Percentiles rank a stretch among this genome's conserved stretches.
Evolutionary conservation across 2,797 vertebrate species (phyloP).

Genomic region (Acanthiza pusilla): DNA sequence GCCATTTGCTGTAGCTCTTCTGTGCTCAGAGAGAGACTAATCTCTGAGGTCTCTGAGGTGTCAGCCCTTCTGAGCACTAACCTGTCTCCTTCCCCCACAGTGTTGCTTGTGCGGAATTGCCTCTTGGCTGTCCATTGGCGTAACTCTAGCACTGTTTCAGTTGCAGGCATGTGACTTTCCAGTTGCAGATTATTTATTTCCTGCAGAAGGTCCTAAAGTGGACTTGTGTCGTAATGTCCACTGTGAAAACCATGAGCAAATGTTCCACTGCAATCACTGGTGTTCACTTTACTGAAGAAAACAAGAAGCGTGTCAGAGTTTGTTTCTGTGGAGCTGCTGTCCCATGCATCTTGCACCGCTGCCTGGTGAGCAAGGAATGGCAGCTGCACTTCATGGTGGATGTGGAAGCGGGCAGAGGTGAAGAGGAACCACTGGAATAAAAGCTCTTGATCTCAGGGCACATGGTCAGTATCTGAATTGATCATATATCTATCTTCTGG

Average conservation of each 20-base stretch:
- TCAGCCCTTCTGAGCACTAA: background rate
- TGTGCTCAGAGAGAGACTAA: background rate
- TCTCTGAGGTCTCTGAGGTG: background rate
- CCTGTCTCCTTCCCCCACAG: background rate
- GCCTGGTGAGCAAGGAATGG: fast-evolving
- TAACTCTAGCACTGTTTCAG: background rate
- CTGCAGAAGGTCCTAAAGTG: background rate
- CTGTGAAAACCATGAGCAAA: background rate
- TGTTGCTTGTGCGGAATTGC: background rate
- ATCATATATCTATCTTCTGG: background rate
- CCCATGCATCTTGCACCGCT: fast-evolving
- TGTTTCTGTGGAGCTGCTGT: background rate
- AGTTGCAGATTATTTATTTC: background rate
- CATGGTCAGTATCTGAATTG: background rate
- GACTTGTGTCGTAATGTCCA: background rate
- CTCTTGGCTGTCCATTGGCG: fast-evolving
- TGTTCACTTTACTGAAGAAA: background rate
- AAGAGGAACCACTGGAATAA: background rate
- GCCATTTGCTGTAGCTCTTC: background rate
- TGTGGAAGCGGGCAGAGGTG: background rate
- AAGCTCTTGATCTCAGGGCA: background rate
- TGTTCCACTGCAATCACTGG: background rate
- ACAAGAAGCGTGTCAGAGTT: fast-evolving
- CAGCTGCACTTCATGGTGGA: background rate
- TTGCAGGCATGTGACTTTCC: background rate